Percentiles rank a stretch among this genome's conserved stretches.
These are phyloP conservation scores for Acanthisitta chloris DNA, from an alignment of 2,113 vertebrate species.

Conservation along the genomic window DNA sequence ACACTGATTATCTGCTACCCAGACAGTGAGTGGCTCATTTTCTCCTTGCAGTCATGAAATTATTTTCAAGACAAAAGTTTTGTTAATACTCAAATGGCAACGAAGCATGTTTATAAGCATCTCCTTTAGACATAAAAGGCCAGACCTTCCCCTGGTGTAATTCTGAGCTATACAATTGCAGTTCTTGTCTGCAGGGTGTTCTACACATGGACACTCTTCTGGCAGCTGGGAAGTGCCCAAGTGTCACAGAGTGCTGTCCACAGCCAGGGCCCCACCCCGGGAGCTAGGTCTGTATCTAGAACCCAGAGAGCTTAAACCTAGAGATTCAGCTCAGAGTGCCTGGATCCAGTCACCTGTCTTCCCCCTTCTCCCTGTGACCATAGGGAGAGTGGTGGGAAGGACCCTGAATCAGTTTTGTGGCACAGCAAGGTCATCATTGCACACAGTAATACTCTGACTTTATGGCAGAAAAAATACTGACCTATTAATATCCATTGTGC, in stretches of 20 bases:
- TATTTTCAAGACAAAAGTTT: not conserved
- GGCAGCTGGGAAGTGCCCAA: not conserved
- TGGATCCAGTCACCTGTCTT: not conserved
- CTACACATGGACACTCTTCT: not conserved
- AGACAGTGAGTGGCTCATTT: not conserved
- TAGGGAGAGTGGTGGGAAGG: not conserved
- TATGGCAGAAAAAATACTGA: not conserved
- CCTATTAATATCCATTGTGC: not conserved
- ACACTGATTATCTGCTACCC: not conserved
- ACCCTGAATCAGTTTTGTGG: not conserved
- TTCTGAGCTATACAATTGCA: not conserved
- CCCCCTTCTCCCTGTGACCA: not conserved
- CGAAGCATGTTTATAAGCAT: not conserved
- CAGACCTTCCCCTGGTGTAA: not conserved
- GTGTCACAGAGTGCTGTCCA: not conserved
- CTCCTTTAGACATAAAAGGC: not conserved
- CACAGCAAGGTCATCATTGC: not conserved
- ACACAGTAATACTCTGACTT: not conserved
- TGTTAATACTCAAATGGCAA: not conserved
- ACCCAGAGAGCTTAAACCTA: not conserved
- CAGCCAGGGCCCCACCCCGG: rapidly evolving
- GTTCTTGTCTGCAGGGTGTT: not conserved
- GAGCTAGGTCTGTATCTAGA: not conserved
- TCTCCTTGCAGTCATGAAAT: not conserved
- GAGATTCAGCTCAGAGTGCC: not conserved